Conservation (phyloP, 2,113 vertebrate species). For the Bubo blakistoni region DNA sequence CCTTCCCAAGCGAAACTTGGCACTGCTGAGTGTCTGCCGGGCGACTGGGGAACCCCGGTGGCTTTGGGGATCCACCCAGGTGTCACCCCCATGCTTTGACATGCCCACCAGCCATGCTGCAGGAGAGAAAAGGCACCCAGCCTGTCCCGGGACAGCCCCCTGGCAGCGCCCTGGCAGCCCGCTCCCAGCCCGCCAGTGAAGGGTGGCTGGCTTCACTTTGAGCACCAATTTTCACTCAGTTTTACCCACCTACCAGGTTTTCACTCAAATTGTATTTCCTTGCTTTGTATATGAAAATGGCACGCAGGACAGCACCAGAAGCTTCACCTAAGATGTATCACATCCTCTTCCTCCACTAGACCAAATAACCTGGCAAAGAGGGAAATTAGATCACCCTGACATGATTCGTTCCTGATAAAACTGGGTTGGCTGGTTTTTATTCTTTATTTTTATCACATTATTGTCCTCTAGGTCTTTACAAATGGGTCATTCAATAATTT, state of each 20-base stretch:
- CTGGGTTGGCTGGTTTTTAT: not conserved
- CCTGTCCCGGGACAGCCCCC: accelerated
- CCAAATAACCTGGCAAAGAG: not conserved
- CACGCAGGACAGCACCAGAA: not conserved
- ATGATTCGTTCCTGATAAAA: not conserved
- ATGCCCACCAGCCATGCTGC: not conserved
- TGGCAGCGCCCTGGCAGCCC: too few species aligned
- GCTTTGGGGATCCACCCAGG: not conserved
- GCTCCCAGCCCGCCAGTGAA: not conserved
- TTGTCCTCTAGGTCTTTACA: not conserved
- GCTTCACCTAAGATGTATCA: not conserved
- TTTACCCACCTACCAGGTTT: not conserved
- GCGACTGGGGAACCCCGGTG: accelerated
- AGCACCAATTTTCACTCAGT: not conserved
- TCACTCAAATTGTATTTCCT: not conserved
- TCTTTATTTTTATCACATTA: not conserved
- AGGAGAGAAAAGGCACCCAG: not conserved
- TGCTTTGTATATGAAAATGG: not conserved
- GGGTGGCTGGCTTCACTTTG: not conserved
- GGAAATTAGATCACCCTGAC: not conserved
- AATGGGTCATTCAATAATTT: not conserved
- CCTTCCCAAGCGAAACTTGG: not conserved
- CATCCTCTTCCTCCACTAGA: not conserved
- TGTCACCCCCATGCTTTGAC: accelerated
- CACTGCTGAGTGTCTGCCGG: not conserved